phyloP scores from a whole-genome alignment of 2,888 invertebrate genomes.

The Penaeus monodon region DNA sequence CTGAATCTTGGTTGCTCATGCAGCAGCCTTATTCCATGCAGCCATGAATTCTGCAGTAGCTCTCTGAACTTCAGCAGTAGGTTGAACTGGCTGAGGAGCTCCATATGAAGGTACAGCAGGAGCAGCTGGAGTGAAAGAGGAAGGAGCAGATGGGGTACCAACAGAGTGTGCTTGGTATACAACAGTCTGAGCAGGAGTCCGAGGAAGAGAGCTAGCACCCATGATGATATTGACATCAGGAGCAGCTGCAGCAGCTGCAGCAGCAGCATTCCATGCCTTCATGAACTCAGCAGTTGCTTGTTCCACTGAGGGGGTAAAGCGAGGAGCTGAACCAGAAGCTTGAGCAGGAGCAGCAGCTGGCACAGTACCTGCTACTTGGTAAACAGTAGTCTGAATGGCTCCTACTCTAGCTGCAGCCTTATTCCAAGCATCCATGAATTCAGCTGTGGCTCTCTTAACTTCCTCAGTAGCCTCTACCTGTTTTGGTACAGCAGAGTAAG shows the following conservation, averaged over 20 bases:
- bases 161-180: background rate
- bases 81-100: slow-evolving; percentile 13
- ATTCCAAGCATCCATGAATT: slow-evolving; percentile 44
- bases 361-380: slow-evolving; percentile 33
- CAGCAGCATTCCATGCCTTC: slow-evolving; percentile 22
- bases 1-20: background rate
- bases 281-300: slow-evolving; percentile 8
- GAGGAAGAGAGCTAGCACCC: background rate
- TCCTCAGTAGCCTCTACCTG: slow-evolving; percentile 45
- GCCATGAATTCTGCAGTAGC: no score
- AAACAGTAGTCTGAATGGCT: slow-evolving; percentile 43
- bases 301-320: slow-evolving; percentile 4
- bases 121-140: background rate
- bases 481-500: background rate
- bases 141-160: no score
- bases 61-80: slow-evolving; percentile 17
- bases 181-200: background rate
- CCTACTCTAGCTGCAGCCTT: slow-evolving; percentile 41
- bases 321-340: slow-evolving; percentile 18
- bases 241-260: slow-evolving; percentile 6
- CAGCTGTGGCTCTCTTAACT: slow-evolving; percentile 23
- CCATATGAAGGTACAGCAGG: background rate
- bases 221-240: slow-evolving; percentile 12
- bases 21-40: slow-evolving; percentile 11
- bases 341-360: slow-evolving; percentile 7